Conservation (phyloP, 2,888 invertebrate genomes). For the Aleiodes leptofemur region DNA sequence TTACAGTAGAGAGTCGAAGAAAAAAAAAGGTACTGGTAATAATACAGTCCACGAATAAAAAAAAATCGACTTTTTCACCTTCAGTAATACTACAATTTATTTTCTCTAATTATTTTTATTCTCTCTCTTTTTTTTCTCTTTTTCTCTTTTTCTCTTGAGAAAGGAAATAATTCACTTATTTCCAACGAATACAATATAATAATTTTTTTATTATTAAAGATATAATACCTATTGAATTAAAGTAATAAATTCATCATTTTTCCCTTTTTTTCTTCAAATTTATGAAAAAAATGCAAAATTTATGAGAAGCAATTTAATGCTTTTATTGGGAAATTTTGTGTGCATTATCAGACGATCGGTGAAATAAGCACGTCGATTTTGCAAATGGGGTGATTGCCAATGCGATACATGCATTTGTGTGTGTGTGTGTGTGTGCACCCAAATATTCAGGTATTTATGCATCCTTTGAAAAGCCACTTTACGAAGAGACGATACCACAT, state of each 20-base stretch:
- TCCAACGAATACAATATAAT: too few relatives aligned
- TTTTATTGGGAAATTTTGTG: too few relatives aligned
- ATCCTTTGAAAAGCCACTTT: conserved; percentile 7
- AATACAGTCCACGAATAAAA: conserved; percentile 50
- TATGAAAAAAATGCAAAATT: too few relatives aligned
- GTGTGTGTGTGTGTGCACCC: conserved; percentile 48
- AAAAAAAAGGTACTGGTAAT: conserved; percentile 46
- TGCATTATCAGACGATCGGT: too few relatives aligned
- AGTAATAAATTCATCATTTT: too few relatives aligned
- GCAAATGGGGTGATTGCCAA: too few relatives aligned
- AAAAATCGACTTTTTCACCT: conserved; percentile 43
- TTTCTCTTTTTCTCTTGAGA: conserved; percentile 63
- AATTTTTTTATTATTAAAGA: too few relatives aligned
- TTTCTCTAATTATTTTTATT: too few relatives aligned
- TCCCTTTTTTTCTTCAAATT: too few relatives aligned
- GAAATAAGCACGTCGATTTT: too few relatives aligned
- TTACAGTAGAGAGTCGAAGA: conserved; percentile 56
- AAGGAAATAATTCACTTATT: conserved; percentile 33
- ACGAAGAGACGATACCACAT: conserved; percentile 47
- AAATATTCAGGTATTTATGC: not conserved
- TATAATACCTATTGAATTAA: too few relatives aligned
- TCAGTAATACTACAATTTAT: conserved; percentile 44
- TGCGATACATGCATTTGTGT: conserved; percentile 47
- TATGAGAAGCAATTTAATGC: too few relatives aligned
- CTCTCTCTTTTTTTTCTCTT: conserved; percentile 57